Percentiles rank a stretch among this genome's conserved stretches.
Conservation (phyloP, 1,140 invertebrate species). For the Trichomalopsis sarcophagae region DNA sequence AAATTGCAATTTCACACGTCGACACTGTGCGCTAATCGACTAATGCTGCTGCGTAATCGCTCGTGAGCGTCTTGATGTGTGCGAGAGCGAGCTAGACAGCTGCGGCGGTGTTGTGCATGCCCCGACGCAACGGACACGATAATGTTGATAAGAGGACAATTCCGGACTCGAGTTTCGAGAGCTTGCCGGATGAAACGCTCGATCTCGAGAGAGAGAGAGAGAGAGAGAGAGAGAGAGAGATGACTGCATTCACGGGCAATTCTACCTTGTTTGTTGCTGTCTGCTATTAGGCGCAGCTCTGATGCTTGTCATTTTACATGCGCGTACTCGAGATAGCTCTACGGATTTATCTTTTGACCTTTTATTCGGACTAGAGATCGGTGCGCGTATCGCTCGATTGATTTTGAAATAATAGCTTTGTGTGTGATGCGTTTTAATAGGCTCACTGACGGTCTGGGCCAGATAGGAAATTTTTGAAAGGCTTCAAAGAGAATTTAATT, state of each 20-base stretch:
- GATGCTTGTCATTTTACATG: background rate
- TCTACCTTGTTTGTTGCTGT: background rate
- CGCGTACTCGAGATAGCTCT: no score
- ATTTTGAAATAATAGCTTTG: no score
- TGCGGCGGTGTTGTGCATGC: background rate
- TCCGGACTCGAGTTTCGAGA: conserved; percentile 4
- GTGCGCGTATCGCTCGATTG: no score
- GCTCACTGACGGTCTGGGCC: no score
- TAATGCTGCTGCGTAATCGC: conserved; percentile 18
- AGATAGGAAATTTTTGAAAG: no score
- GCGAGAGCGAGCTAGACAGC: background rate
- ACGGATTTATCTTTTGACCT: no score
- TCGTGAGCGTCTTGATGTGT: conserved; percentile 6
- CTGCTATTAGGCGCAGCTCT: background rate
- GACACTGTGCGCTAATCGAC: conserved; percentile 46
- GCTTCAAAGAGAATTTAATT: no score
- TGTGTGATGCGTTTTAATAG: no score
- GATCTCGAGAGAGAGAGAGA: no score
- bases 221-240: background rate
- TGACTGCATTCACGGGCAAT: background rate
- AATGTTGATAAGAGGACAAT: conserved; percentile 24
- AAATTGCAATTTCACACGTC: conserved; percentile 56
- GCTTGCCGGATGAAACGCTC: conserved; percentile 1
- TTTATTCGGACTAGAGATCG: no score
- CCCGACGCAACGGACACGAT: background rate